These are phyloP conservation scores for Miopithecus talapoin DNA, from an alignment of 2,797 vertebrate species.

Conservation along the genomic window DNA sequence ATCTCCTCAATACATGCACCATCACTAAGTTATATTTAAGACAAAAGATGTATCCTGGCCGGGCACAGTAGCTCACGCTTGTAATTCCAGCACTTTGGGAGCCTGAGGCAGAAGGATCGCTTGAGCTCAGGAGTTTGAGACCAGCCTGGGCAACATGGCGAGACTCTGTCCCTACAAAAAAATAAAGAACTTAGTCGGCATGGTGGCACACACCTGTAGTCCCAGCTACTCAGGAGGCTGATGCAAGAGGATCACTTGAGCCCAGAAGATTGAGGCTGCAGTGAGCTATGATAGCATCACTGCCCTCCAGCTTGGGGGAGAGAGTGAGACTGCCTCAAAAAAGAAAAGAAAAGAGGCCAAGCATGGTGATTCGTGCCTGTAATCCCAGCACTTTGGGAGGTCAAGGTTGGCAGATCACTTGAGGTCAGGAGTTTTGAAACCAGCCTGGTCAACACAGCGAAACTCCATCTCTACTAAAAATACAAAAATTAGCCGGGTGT, in stretches of 20 bases:
- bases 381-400: not conserved
- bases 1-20: not conserved
- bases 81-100: not conserved
- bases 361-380: not conserved
- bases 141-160: not conserved
- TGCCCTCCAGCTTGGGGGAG: not conserved
- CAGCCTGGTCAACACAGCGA: not conserved
- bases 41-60: not conserved
- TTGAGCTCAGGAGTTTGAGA: not conserved
- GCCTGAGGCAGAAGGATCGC: not conserved
- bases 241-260: not conserved
- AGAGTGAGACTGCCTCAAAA: not conserved
- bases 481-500: not conserved
- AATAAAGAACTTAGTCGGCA: not conserved
- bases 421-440: not conserved
- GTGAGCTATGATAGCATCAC: not conserved
- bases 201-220: not conserved
- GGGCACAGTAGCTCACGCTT: not conserved
- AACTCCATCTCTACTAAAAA: not conserved
- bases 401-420: not conserved
- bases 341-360: not conserved
- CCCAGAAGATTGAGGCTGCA: not conserved
- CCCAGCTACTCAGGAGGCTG: not conserved
- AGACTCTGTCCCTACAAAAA: not conserved
- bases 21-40: not conserved